Percentiles rank a stretch among this genome's conserved stretches.
Conservation (phyloP, 2,113 vertebrate genomes). For the Lipophrys pholis region DNA sequence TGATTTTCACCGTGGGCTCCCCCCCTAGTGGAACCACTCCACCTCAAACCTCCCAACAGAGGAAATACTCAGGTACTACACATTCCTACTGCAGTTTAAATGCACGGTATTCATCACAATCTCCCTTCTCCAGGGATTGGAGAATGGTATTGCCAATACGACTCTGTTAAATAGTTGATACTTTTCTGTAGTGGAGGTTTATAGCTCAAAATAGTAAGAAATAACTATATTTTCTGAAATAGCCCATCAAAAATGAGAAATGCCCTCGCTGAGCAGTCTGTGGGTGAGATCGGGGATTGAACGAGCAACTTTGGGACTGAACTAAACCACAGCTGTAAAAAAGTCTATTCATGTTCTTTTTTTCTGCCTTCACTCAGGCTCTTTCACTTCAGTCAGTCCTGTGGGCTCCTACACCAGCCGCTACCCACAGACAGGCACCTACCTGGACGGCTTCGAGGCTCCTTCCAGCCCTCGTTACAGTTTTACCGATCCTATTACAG, state of each 20-base stretch:
- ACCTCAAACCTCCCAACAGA: constrained; percentile 86
- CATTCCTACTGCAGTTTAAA: not conserved
- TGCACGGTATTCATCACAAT: not conserved
- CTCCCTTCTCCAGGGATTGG: not conserved
- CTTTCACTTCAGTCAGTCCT: constrained; percentile 90
- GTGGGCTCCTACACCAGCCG: constrained; percentile 89
- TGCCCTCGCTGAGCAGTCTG: too few relatives aligned
- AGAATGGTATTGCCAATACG: not conserved
- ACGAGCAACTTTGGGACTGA: too few relatives aligned
- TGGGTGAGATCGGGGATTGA: too few relatives aligned
- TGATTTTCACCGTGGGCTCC: constrained; percentile 97
- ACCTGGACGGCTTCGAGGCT: constrained; percentile 85
- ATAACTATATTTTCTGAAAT: too few relatives aligned
- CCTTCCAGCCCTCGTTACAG: constrained; percentile 87
- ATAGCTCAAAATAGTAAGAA: too few relatives aligned
- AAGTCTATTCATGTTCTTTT: not conserved
- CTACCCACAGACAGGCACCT: constrained; percentile 84
- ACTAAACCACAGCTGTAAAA: too few relatives aligned
- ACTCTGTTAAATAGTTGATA: not conserved
- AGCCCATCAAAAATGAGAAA: too few relatives aligned
- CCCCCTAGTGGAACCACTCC: constrained; percentile 92
- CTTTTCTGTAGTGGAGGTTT: not conserved
- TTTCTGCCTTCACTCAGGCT: constrained; percentile 79
- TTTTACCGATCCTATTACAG: constrained; percentile 85
- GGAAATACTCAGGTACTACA: constrained; percentile 91